Evolutionary conservation across 2,888 invertebrate genomes (phyloP).

Genomic region (Eubasilissa splendida): DNA sequence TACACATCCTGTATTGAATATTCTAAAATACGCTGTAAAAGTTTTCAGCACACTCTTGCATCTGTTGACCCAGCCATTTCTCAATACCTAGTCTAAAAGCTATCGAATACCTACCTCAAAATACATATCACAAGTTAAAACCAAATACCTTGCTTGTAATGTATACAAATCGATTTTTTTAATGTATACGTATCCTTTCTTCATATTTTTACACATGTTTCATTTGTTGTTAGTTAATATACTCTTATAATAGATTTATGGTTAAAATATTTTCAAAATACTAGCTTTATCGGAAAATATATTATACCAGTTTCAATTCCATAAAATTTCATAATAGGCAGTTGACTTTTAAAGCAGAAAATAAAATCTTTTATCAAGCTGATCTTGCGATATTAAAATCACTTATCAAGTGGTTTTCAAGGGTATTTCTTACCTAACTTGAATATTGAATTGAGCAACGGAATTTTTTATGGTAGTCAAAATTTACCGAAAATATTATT

Average conservation of each 20-base stretch:
- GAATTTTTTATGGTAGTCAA: neutral
- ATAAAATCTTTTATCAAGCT: constrained; percentile 7
- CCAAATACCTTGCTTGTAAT: too few species aligned
- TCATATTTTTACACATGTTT: too few species aligned
- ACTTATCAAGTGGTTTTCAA: constrained; percentile 28
- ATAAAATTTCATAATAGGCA: too few species aligned
- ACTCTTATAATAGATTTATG: too few species aligned
- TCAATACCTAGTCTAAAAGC: neutral
- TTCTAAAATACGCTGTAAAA: neutral
- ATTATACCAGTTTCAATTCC: too few species aligned
- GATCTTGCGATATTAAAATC: constrained; percentile 38
- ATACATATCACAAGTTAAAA: neutral
- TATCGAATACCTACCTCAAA: neutral
- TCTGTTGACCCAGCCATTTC: neutral
- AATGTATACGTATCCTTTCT: too few species aligned
- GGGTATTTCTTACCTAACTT: neutral
- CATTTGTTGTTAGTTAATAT: too few species aligned
- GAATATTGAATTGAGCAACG: neutral
- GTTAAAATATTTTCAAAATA: too few species aligned
- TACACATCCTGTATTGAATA: neutral
- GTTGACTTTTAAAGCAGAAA: too few species aligned
- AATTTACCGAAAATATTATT: too few species aligned
- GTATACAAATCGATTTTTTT: too few species aligned
- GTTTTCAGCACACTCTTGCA: constrained; percentile 6
- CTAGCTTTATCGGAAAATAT: too few species aligned